These are phyloP conservation scores for Orchesella cincta DNA, from an alignment of 1,140 invertebrate genomes.

Conservation along the genomic window DNA sequence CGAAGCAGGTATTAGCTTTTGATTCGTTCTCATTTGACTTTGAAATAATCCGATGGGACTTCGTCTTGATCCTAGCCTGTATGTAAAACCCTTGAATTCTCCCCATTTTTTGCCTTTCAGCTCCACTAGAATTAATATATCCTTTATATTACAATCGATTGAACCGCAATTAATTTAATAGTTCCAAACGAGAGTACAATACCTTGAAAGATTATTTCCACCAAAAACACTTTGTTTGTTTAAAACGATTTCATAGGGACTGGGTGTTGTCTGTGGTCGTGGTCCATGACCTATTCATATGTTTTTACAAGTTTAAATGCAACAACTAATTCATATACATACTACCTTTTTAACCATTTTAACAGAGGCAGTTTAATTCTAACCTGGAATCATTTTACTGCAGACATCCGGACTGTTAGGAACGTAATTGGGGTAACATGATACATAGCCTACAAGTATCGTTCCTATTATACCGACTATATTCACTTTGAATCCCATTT, in stretches of 20 bases:
- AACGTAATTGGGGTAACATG: constrained; percentile 10
- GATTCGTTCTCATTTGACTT: constrained; percentile 13
- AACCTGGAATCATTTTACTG: constrained; percentile 35
- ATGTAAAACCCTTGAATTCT: constrained; percentile 60
- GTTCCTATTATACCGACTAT: not conserved
- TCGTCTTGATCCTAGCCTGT: constrained; percentile 56
- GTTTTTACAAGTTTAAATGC: not conserved
- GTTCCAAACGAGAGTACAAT: not conserved
- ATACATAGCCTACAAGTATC: not conserved
- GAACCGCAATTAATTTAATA: not conserved
- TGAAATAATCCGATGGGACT: constrained; percentile 23
- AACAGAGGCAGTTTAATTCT: not conserved
- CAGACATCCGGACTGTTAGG: constrained; percentile 18
- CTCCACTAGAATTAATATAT: not conserved
- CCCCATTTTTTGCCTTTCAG: not conserved
- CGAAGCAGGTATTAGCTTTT: not conserved
- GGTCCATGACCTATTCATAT: constrained; percentile 5
- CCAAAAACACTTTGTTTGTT: not conserved
- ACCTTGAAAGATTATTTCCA: constrained; percentile 27
- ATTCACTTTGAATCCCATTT: not conserved
- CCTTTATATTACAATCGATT: not conserved
- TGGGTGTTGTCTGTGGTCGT: not conserved
- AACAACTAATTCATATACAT: not conserved
- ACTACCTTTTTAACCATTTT: no score
- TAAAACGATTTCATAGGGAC: not conserved